phyloP scores from a whole-genome alignment of 2,888 invertebrate species.

The Coelinius sp. region DNA sequence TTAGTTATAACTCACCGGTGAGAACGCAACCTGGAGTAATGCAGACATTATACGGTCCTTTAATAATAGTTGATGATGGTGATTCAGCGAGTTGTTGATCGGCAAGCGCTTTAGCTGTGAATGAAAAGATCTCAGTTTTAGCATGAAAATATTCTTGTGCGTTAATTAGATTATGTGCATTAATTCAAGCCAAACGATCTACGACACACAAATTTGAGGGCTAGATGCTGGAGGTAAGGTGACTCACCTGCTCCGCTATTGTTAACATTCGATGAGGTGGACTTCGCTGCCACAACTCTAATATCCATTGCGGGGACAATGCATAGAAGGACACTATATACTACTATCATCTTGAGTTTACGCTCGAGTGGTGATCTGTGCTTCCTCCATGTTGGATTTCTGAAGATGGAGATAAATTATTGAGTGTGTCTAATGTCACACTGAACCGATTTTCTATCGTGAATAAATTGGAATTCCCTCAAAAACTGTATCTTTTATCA shows the following conservation, averaged over 20 bases:
- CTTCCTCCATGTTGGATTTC: conserved; percentile 88
- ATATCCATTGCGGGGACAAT: conserved; percentile 76
- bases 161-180: too few relatives aligned
- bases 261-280: conserved; percentile 50
- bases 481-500: too few relatives aligned
- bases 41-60: conserved; percentile 74
- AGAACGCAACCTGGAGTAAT: conserved; percentile 84
- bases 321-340: conserved; percentile 76
- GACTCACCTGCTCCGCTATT: too few relatives aligned
- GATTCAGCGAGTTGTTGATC: conserved; percentile 43
- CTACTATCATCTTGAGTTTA: conserved; percentile 76
- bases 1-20: conserved; percentile 73
- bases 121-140: conserved; percentile 39
- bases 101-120: too few relatives aligned
- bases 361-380: conserved; percentile 82
- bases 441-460: too few relatives aligned
- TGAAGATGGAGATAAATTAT: conserved; percentile 72
- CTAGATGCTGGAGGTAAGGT: too few relatives aligned
- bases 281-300: conserved; percentile 60
- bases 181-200: too few relatives aligned
- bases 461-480: too few relatives aligned
- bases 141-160: too few relatives aligned
- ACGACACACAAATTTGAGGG: too few relatives aligned
- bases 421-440: too few relatives aligned
- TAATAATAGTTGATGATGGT: conserved; percentile 51